Evolutionary conservation across 2,797 vertebrate species (phyloP).

Genomic region (Peromyscus eremicus): DNA sequence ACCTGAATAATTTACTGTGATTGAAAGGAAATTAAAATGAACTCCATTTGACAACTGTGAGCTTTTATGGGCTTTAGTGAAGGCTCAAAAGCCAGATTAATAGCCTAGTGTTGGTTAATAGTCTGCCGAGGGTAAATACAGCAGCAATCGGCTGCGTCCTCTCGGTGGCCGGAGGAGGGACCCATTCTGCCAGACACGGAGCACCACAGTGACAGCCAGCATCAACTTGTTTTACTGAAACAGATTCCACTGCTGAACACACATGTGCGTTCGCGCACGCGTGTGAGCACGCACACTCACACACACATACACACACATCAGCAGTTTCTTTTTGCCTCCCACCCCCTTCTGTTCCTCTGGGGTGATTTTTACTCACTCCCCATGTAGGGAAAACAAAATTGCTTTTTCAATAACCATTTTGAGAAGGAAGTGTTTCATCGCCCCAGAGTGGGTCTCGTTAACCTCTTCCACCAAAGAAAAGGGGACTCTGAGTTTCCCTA

Average conservation of each 20-base stretch:
- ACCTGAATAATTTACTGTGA: constrained; percentile 98
- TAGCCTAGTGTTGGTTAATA: constrained; percentile 93
- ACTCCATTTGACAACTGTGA: constrained; percentile 96
- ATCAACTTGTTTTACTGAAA: constrained; percentile 64
- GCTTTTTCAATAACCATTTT: constrained; percentile 74
- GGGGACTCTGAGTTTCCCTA: neutral
- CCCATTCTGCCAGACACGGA: constrained; percentile 45
- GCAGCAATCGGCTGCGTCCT: constrained; percentile 84
- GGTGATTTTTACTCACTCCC: constrained; percentile 72
- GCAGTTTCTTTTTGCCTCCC: neutral
- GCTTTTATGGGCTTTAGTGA: constrained; percentile 93
- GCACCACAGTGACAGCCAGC: neutral
- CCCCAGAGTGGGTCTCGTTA: constrained; percentile 17
- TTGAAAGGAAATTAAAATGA: constrained; percentile 99
- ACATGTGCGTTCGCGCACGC: neutral
- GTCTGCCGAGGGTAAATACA: constrained; percentile 92
- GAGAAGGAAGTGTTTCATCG: constrained; percentile 70
- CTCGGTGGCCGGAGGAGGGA: constrained; percentile 72
- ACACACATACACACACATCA: neutral
- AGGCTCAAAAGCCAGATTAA: constrained; percentile 94
- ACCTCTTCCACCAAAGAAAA: constrained; percentile 28
- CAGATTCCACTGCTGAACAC: neutral
- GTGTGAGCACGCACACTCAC: accelerated
- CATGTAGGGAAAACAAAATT: constrained; percentile 69
- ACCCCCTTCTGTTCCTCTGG: neutral